phyloP scores from a whole-genome alignment of 2,797 vertebrate genomes.

The Sus cebifrons region DNA sequence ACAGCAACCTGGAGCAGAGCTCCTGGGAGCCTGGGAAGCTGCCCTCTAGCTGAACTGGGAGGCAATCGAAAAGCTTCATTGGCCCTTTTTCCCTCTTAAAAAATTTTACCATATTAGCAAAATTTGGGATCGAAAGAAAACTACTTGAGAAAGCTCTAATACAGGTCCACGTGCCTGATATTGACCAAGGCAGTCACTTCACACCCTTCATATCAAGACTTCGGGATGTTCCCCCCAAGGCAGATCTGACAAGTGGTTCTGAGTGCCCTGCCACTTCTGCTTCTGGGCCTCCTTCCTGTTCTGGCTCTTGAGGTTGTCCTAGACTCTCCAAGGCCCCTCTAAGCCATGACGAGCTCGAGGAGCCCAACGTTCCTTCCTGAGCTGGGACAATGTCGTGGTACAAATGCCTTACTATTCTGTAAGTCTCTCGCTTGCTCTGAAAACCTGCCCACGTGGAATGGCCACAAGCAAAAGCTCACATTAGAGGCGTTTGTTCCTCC shows the following conservation, averaged over 20 bases:
- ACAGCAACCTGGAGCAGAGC: background rate
- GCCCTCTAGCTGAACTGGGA: background rate
- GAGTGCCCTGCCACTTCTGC: background rate
- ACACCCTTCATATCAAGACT: background rate
- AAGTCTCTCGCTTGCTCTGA: conserved; percentile 1
- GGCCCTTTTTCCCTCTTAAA: background rate
- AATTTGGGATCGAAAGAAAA: conserved; percentile 40
- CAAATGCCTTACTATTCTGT: background rate
- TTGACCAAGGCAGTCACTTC: background rate
- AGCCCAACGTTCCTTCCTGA: background rate
- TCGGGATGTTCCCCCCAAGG: background rate
- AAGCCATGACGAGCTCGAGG: background rate
- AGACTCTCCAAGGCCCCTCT: background rate
- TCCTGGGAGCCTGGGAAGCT: background rate
- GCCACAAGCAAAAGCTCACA: background rate
- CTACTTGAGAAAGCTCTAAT: background rate
- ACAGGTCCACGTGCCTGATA: background rate
- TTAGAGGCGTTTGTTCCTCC: background rate
- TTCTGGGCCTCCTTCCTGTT: background rate
- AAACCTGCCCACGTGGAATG: conserved; percentile 13
- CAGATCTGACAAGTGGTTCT: background rate
- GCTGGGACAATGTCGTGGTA: background rate
- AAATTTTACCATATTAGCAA: background rate
- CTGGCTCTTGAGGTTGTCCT: background rate
- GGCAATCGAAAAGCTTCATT: background rate